Conservation (phyloP, 2,113 vertebrate genomes). For the Macheiramphus alcinus region DNA sequence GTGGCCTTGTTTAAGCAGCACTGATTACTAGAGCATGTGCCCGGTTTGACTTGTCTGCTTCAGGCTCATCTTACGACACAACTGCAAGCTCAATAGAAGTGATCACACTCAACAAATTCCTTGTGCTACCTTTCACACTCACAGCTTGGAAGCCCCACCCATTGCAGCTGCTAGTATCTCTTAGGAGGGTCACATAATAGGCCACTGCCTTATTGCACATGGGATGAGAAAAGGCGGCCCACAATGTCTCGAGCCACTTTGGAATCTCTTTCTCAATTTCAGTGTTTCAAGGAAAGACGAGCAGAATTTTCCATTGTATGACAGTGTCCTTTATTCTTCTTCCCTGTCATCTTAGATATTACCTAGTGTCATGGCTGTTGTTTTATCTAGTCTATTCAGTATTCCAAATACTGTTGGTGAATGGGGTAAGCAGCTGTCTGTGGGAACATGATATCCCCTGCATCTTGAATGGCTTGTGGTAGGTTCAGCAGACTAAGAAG, state of each 20-base stretch:
- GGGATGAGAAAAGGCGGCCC: neutral
- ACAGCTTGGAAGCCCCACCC: neutral
- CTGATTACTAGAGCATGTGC: neutral
- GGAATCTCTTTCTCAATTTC: neutral
- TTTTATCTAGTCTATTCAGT: neutral
- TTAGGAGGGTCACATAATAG: neutral
- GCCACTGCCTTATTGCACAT: neutral
- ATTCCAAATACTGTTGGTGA: neutral
- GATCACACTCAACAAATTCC: neutral
- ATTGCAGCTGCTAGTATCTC: neutral
- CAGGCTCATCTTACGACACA: neutral
- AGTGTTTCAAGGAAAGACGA: neutral
- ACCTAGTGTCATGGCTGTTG: neutral
- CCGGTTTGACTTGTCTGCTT: neutral
- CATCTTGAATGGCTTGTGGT: neutral
- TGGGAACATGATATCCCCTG: neutral
- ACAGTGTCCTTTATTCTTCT: neutral
- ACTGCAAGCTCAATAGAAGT: neutral
- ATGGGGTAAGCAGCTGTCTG: neutral
- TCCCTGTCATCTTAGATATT: neutral
- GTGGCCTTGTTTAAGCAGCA: neutral
- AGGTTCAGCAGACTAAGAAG: neutral
- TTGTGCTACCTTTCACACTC: neutral
- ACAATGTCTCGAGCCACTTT: neutral
- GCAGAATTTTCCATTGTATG: neutral